phyloP scores from a whole-genome alignment of 2,888 invertebrate species.

The Drosophila merina region DNA sequence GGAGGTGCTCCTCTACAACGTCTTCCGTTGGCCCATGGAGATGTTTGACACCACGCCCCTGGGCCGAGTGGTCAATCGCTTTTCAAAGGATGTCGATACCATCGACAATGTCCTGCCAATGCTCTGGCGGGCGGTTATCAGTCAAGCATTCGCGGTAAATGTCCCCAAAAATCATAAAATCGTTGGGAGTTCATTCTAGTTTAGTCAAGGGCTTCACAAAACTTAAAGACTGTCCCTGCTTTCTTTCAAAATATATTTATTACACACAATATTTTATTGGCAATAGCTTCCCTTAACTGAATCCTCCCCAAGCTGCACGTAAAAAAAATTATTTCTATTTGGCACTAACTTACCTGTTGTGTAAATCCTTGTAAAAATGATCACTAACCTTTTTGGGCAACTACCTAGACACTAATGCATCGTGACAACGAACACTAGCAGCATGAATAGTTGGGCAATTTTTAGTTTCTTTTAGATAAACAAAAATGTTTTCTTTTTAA shows the following conservation, averaged over 20 bases:
- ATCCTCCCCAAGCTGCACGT: slow-evolving; percentile 1
- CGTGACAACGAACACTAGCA: slow-evolving; percentile 1
- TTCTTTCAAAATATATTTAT: background rate
- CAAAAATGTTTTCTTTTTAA: slow-evolving; percentile 3
- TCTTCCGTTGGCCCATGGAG: slow-evolving; percentile 88
- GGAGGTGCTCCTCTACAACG: slow-evolving; percentile 86
- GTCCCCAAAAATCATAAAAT: background rate
- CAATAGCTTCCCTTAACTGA: background rate
- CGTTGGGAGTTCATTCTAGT: background rate
- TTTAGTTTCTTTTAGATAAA: slow-evolving; percentile 10
- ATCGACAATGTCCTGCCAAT: slow-evolving; percentile 86
- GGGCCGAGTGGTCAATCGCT: slow-evolving; percentile 90
- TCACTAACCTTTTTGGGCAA: slow-evolving; percentile 31
- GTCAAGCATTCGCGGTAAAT: slow-evolving; percentile 84
- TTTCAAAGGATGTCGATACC: slow-evolving; percentile 86
- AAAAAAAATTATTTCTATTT: background rate
- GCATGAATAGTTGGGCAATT: slow-evolving; percentile 25
- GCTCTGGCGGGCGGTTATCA: slow-evolving; percentile 82
- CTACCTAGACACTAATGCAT: slow-evolving; percentile 10
- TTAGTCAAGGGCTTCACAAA: background rate
- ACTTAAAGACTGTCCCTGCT: background rate
- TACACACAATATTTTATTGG: slow-evolving; percentile 11
- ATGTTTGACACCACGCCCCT: slow-evolving; percentile 92
- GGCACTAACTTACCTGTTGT: slow-evolving; percentile 39
- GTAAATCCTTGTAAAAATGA: slow-evolving; percentile 20